Percentiles rank a stretch among this genome's conserved stretches.
phyloP scores from a whole-genome alignment of 2,113 vertebrate genomes.

The Podocnemis expansa region DNA sequence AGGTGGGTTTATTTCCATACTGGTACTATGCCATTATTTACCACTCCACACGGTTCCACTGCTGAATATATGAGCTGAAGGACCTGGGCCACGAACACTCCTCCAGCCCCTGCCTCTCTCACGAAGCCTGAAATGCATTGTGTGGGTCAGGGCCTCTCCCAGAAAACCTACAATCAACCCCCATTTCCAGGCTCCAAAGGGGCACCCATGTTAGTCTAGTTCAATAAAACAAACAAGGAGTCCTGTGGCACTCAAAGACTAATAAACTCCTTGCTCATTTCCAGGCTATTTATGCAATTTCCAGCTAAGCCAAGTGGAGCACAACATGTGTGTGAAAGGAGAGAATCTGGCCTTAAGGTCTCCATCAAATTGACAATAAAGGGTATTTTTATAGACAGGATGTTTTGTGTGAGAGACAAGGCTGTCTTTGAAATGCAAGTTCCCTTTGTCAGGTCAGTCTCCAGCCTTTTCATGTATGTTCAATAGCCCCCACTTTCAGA shows the following conservation, averaged over 20 bases:
- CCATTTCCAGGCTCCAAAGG: not conserved
- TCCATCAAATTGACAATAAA: not conserved
- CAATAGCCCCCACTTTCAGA: not conserved
- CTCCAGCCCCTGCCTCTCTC: not conserved
- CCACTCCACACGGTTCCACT: constrained; percentile 50
- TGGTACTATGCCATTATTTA: not conserved
- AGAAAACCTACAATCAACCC: not conserved
- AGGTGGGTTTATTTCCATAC: not conserved
- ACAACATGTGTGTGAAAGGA: not conserved
- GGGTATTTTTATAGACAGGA: not conserved
- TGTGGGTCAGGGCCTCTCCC: not conserved
- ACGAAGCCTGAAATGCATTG: not conserved
- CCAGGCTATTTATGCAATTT: not conserved
- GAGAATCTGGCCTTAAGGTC: not conserved
- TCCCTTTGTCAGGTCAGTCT: not conserved
- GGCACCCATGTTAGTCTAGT: no score
- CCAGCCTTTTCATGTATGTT: not conserved
- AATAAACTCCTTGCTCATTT: no score
- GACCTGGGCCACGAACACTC: not conserved
- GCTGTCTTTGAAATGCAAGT: not conserved
- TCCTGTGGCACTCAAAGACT: no score
- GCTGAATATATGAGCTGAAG: not conserved
- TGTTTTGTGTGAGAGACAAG: not conserved
- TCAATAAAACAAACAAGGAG: no score
- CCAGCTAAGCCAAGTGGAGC: not conserved